Conservation (phyloP, 2,113 vertebrate species). For the Morone saxatilis region DNA sequence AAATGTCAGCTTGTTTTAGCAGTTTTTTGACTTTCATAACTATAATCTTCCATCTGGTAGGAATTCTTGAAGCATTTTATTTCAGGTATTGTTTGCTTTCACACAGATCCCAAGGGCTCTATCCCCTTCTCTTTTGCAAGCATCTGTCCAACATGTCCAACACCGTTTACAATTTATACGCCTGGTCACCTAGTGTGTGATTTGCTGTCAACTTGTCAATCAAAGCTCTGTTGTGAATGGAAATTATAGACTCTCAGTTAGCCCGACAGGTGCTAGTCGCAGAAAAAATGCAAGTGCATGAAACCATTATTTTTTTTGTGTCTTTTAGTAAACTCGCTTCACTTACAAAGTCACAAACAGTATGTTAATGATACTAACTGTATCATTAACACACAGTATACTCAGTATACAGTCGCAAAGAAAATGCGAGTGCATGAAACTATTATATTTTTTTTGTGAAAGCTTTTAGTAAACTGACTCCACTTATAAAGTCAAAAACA, state of each 20-base stretch:
- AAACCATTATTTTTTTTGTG: constrained; percentile 21
- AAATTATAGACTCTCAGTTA: constrained; percentile 56
- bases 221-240: constrained; percentile 35
- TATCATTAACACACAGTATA: neutral
- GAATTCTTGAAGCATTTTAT: constrained; percentile 60
- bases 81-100: constrained; percentile 48
- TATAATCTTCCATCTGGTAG: constrained; percentile 58
- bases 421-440: constrained; percentile 10
- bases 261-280: constrained; percentile 47
- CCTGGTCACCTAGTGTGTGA: constrained; percentile 70
- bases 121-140: constrained; percentile 42
- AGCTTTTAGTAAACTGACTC: constrained; percentile 27
- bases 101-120: constrained; percentile 42
- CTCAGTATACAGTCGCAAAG: neutral
- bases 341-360: neutral
- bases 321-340: constrained; percentile 24
- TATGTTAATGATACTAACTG: neutral
- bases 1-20: constrained; percentile 52
- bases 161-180: constrained; percentile 67
- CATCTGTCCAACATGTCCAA: constrained; percentile 67
- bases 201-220: constrained; percentile 74
- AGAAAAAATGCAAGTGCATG: neutral
- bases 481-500: neutral
- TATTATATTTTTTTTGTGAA: constrained; percentile 22
- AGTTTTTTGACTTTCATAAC: constrained; percentile 36